Evolutionary conservation across 1,140 invertebrate genomes (phyloP).

Genomic region (Callitettix versicolor): DNA sequence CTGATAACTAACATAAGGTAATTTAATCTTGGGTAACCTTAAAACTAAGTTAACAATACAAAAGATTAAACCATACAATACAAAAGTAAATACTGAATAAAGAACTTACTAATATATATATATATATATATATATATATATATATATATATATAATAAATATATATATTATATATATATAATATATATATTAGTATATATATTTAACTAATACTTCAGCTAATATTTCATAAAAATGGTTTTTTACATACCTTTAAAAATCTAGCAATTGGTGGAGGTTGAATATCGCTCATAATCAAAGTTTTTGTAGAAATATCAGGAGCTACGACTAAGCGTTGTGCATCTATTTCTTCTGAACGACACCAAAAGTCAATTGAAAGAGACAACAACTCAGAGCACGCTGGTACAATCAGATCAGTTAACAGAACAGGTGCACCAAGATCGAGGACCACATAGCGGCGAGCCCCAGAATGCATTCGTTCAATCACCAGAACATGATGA

Average conservation of each 20-base stretch:
- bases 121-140: no score
- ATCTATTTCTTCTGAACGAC: conserved; percentile 69
- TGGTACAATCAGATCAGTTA: conserved; percentile 83
- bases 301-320: conserved; percentile 71
- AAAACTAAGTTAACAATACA: no score
- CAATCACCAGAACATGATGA: conserved; percentile 79
- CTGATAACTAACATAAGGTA: no score
- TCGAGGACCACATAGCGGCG: conserved; percentile 80
- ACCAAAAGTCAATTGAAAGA: conserved; percentile 82
- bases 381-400: conserved; percentile 77
- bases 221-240: no score
- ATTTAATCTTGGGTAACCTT: no score
- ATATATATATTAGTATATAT: no score
- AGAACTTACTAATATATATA: no score
- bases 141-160: no score
- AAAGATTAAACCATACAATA: no score
- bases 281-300: conserved; percentile 75
- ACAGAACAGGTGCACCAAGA: conserved; percentile 70
- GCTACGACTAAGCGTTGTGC: conserved; percentile 73
- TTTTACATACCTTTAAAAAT: conserved; percentile 74
- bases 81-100: no score
- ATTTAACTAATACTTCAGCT: no score
- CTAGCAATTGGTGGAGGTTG: conserved; percentile 79
- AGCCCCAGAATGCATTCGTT: conserved; percentile 84
- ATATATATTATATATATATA: no score